Evolutionary conservation across 2,113 vertebrate species (phyloP), one percentile per base, ranked within the genome.

Genomic region (Vombatus ursinus): DNA sequence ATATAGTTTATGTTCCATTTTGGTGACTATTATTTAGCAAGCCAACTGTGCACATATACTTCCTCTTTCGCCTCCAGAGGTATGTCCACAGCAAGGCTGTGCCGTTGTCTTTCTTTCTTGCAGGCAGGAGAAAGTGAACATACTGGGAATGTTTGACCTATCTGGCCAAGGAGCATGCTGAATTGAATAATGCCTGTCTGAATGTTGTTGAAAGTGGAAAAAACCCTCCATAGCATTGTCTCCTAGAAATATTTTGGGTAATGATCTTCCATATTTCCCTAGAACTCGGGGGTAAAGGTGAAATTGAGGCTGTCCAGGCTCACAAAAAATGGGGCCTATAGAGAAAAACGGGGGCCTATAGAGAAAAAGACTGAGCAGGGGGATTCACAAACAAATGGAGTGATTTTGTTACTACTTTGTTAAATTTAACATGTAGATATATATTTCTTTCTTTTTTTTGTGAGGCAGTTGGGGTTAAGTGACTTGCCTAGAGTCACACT

Each of bases 1-100:
- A 47, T 52, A 47, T 28, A 90, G n/a, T 91, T 90, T 92, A 1
- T 9, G 9, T 90, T 84, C 25, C 0, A 28, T 92, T 54, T 19
- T 57, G 52, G 89, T 93, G 3, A 1, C 90, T 52, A 28, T 97
- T 97, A 89, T 95, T 97, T 97, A 90, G 93, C 95, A 97, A 94
- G 23, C 1, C 47, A 93, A 0, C 44, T 95, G 22, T 84, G 3
- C 28, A 77, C 16, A 52, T 12, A 91, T 0, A 48, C 8, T 93
- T 92, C 94, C 91, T 94, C 61, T 92, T 77, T 97, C 50, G n/a
- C 3, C 7, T 8, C 68, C 31, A 37, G 11, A 26, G 5, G 0
- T 37, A 7, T 1, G 2, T 84, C 53, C 93, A n/a, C 0, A 0
- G 50, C 0, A 52, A 26, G 2, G 77, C 0, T 48, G 50, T 3